Conservation (phyloP, 1,140 invertebrate genomes). For the Epicauta chinensis region DNA sequence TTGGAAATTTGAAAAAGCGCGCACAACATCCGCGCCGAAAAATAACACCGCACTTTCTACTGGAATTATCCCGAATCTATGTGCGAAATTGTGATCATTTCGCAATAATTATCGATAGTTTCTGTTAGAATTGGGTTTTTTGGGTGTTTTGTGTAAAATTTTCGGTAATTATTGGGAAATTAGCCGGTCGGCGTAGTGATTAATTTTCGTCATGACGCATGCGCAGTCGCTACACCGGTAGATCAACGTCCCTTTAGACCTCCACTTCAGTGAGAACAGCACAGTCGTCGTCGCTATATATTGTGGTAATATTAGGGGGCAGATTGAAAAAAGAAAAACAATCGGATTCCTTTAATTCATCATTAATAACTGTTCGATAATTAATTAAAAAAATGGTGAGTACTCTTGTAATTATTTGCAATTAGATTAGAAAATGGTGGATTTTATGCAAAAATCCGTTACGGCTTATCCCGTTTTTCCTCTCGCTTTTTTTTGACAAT, state of each 20-base stretch:
- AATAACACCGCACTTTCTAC: slow-evolving; percentile 13
- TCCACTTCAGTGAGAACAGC: slow-evolving; percentile 18
- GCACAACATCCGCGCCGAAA: slow-evolving; percentile 27
- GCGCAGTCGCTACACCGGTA: slow-evolving; percentile 33
- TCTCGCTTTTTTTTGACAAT: too few relatives aligned
- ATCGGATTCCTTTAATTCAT: slow-evolving; percentile 29
- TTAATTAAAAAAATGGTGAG: too few relatives aligned
- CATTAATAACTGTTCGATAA: slow-evolving; percentile 33
- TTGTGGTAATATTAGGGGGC: too few relatives aligned
- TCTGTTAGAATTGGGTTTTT: too few relatives aligned
- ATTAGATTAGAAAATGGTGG: too few relatives aligned
- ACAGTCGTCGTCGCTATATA: slow-evolving; percentile 9
- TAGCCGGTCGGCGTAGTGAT: slow-evolving; percentile 26
- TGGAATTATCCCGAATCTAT: not conserved
- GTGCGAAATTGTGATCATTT: too few relatives aligned
- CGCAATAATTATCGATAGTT: too few relatives aligned
- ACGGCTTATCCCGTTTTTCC: too few relatives aligned
- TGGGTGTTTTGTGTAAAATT: not conserved
- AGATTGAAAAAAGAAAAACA: slow-evolving; percentile 16
- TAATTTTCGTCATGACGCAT: slow-evolving; percentile 14
- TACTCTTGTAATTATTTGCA: too few relatives aligned
- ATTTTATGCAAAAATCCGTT: too few relatives aligned
- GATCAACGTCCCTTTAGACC: slow-evolving; percentile 40
- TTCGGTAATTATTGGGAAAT: slow-evolving; percentile 12
- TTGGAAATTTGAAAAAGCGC: slow-evolving; percentile 27